Evolutionary conservation across 2,888 invertebrate species (phyloP).

Genomic region (Erebia aethiops): DNA sequence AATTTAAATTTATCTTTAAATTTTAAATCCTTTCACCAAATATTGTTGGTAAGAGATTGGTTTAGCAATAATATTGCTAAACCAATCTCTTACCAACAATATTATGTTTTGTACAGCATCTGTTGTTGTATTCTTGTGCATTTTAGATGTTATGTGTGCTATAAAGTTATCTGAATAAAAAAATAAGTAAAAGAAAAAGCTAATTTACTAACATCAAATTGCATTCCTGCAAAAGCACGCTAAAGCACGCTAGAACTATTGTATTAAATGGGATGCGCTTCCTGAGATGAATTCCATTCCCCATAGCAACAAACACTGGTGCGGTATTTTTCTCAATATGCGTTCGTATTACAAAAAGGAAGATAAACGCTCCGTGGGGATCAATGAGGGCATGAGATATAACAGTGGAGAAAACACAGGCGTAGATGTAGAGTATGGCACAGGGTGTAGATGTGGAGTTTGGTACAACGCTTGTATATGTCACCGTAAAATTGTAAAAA

Average conservation of each 20-base stretch:
- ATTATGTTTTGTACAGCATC: too few relatives aligned
- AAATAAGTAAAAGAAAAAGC: neutral
- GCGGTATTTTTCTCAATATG: constrained; percentile 11
- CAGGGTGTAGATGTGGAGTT: neutral
- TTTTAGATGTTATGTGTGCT: too few relatives aligned
- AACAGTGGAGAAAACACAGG: neutral
- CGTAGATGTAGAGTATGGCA: neutral
- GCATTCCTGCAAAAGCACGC: neutral
- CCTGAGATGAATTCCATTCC: neutral
- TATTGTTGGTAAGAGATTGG: too few relatives aligned
- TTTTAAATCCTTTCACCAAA: too few relatives aligned
- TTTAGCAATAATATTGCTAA: too few relatives aligned
- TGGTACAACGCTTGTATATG: too few relatives aligned
- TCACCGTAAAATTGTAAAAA: too few relatives aligned
- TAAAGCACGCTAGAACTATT: neutral
- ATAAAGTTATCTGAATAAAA: neutral
- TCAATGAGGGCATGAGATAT: neutral
- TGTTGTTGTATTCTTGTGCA: too few relatives aligned
- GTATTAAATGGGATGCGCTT: constrained; percentile 4
- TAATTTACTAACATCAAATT: neutral
- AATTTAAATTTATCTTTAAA: too few relatives aligned
- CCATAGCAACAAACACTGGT: neutral
- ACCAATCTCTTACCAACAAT: too few relatives aligned
- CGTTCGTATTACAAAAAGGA: constrained; percentile 12
- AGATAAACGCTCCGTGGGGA: constrained; percentile 16